These are phyloP conservation scores for Nysson spinosus DNA, from an alignment of 2,888 invertebrate species.

Conservation along the genomic window DNA sequence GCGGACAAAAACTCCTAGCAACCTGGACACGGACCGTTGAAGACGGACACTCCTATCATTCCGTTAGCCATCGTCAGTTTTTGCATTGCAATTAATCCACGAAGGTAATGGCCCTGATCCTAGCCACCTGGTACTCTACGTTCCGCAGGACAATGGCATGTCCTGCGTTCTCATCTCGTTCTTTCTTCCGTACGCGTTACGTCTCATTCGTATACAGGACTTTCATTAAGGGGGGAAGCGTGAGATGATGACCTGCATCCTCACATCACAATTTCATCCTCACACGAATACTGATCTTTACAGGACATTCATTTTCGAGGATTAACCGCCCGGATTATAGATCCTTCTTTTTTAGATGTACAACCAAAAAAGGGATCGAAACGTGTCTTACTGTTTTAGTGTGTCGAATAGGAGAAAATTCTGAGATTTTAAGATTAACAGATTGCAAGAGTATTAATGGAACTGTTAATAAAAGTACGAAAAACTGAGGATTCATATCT, in stretches of 20 bases:
- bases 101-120: conserved; percentile 69
- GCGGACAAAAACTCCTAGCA: conserved; percentile 46
- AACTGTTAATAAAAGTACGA: too few species aligned
- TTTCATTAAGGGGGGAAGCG: conserved; percentile 56
- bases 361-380: too few species aligned
- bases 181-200: conserved; percentile 19
- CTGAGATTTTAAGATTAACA: too few species aligned
- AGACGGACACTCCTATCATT: conserved; percentile 65
- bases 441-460: too few species aligned
- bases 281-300: conserved; percentile 27
- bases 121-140: conserved; percentile 69
- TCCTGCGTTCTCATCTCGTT: conserved; percentile 45
- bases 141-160: conserved; percentile 68
- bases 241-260: conserved; percentile 65
- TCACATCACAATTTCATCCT: conserved; percentile 53
- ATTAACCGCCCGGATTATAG: too few species aligned
- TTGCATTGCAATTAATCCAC: conserved; percentile 73
- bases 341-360: too few species aligned
- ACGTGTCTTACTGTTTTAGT: too few species aligned
- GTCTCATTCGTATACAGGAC: conserved; percentile 36
- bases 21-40: conserved; percentile 47
- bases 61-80: conserved; percentile 68
- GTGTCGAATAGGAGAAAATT: too few species aligned
- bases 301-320: too few species aligned
- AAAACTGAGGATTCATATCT: too few species aligned